Evolutionary conservation across 2,888 invertebrate species (phyloP), one percentile per base, ranked within the genome.

Genomic region (Drosophila melanosoma): DNA sequence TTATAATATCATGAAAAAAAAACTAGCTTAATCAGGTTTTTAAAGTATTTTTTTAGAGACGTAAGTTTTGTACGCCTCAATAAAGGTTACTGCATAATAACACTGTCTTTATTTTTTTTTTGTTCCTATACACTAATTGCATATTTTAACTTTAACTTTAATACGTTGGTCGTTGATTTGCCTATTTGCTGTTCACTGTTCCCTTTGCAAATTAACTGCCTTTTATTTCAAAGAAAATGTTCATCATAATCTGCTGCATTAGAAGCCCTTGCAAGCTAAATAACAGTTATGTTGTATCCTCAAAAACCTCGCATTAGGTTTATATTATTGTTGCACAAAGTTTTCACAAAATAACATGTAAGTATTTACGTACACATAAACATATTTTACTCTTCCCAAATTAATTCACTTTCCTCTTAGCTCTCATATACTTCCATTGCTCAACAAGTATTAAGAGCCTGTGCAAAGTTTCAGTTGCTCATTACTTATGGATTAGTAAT

Each of bases 191-290:
- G 53, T n/a, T 20, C 56, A 68, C 56, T 49, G 69, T 57, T 15
- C 49, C 38, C 7, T 36, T 54, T 20, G 20, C 49, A 62, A 64
- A 78, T 74, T 49, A 77, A 81, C 60, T 69, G 68, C 26, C 63
- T 67, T 57, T 75, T 63, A 42, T 33, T 8, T 15, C 10, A 29
- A 33, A n/a, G 62, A 23, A 33, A 45, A 58, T 45, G 40, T 58
- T 62, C 66, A 40, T 68, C 29, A 79, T 32, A 48, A 11, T n/a
- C 29, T 26, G 26, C 26, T 65, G 73, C 78, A 62, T 58, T 70
- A 58, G 73, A 79, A 61, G 60, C 51, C 32, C 48, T 23, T 59
- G 58, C 59, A 40, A 64, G 33, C 54, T 70, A 49, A 79, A 64
- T 33, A 15, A 20, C 3, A 40, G 52, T 36, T 35, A 35, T 42